Base-by-base conservation (phyloP, 2,797 vertebrate genomes). In the Myotis daubentonii region DNA sequence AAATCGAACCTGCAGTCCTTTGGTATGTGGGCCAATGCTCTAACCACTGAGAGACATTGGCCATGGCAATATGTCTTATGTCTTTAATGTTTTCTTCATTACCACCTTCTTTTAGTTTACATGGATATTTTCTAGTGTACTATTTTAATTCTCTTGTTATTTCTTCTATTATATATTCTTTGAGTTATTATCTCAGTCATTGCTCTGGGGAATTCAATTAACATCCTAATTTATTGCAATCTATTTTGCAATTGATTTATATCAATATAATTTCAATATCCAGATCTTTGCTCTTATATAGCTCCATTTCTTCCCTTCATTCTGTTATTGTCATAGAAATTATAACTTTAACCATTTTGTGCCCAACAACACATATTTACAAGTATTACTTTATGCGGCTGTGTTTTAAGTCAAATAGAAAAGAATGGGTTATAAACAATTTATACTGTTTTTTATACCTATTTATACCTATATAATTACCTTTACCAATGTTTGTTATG, bases 121-220 rank as follows among this genome's bases (percentile, higher is more conserved):
- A 38, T 55, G 53, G 25, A 2, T 62, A 66, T 53, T 84, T 84
- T 74, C 51, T 75, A 82, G 1, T 60, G 6, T 38, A 62, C 11
- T 62, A 79, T 47, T 88, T 78, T 93, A 78, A 86, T 91, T 41
- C 7, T 12, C 19, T 78, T 95, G 33, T 78, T 41, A 75, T 65
- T 90, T 85, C 6, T 83, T 57, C 30, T 55, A 38, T 47, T 28
- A n/a, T 91, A 19, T 65, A 36, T 92, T 86, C 19, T 70, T 82
- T 85, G 16, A 72, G 25, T 79, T 84, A 62, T 70, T 75, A 49
- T 71, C 68, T 94, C 81, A 76, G 15, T 76, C 11, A 1, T 62
- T 91, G 2, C 9, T 8, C 16, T 88, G 25, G 36, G 36, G 36
- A 78, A 84, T 83, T 16, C 4, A 89, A 30, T 85, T 81, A 71